Base-by-base conservation (phyloP, 2,113 vertebrate species). In the Sylvilagus bachmani region DNA sequence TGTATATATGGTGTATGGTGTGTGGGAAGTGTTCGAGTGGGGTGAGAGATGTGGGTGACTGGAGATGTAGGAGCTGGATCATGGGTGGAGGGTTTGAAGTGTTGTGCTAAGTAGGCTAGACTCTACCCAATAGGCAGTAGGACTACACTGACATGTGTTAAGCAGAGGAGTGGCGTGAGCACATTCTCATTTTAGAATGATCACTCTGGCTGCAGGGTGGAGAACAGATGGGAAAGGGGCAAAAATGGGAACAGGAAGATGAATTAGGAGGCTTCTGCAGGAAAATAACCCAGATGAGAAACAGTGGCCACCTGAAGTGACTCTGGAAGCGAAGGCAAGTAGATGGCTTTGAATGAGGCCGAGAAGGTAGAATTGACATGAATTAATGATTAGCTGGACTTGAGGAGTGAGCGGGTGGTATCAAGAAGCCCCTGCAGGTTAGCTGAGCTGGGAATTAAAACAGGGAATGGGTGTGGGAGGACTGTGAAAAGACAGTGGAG, bases 261-360 rank as follows among this genome's bases (percentile, higher is more conserved):
- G 31, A 27, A 3, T 81, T 91, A 82, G 62, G 58, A 82, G 49
- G 31, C n/a, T 58, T 27, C n/a, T 71, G 24, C 11, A 64, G 27
- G 80, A 73, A 90, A 86, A 58, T 64, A 73, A 73, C 17, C 22
- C 53, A 69, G 24, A 81, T 67, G 49, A 91, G 84, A 94, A 96
- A 64, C 58, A 13, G 21, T 67, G 25, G 7, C 62, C 5, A 1
- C 83, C 70, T 74, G 49, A 22, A 82, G 17, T 82, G 33, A 89
- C 31, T 89, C 29, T 73, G 73, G 67, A 75, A 24, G 16, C 66
- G 12, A 90, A 96, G 66, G 62, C 17, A 90, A 90, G 19, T 53
- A 79, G 38, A 73, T 88, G 58, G 16, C 9, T 91, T 78, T 53
- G 10, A 90, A 73, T 82, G 36, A 61, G 55, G 4, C 74, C 85